A percentile compares a stretch with the other conserved stretches of the same genome.
phyloP scores from a whole-genome alignment of 2,888 invertebrate species.

The Boloria selene region DNA sequence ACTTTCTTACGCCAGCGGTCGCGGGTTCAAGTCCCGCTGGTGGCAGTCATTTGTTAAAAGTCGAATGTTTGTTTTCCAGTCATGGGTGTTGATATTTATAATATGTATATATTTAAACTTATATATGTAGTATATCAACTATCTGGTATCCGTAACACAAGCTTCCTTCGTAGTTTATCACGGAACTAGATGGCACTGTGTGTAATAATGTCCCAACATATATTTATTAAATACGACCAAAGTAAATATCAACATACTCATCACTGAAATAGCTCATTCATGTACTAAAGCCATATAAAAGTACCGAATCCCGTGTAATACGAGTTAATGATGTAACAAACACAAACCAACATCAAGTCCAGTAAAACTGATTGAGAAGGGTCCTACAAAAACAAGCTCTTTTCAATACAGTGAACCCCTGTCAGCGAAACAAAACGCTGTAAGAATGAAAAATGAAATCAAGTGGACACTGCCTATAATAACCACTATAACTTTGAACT shows the following conservation, averaged over 20 bases:
- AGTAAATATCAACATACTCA: neutral
- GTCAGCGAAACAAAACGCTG: conserved; percentile 75
- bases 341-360: conserved; percentile 48
- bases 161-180: no score
- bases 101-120: no score
- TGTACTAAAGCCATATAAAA: neutral
- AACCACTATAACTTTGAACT: conserved; percentile 46
- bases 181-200: no score
- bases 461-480: conserved; percentile 65
- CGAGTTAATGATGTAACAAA: conserved; percentile 63
- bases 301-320: conserved; percentile 45
- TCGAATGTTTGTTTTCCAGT: no score
- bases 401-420: conserved; percentile 70
- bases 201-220: no score
- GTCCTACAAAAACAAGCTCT: conserved; percentile 66
- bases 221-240: no score
- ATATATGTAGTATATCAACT: no score
- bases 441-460: conserved; percentile 80
- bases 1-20: no score
- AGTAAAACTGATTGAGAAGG: conserved; percentile 66
- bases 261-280: neutral
- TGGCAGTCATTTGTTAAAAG: no score
- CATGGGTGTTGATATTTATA: no score
- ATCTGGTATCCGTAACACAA: no score
- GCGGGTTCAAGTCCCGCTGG: no score